A percentile compares a stretch with the other conserved stretches of the same genome.
phyloP scores from a whole-genome alignment of 2,113 vertebrate genomes.

The Rhinichthys klamathensis region DNA sequence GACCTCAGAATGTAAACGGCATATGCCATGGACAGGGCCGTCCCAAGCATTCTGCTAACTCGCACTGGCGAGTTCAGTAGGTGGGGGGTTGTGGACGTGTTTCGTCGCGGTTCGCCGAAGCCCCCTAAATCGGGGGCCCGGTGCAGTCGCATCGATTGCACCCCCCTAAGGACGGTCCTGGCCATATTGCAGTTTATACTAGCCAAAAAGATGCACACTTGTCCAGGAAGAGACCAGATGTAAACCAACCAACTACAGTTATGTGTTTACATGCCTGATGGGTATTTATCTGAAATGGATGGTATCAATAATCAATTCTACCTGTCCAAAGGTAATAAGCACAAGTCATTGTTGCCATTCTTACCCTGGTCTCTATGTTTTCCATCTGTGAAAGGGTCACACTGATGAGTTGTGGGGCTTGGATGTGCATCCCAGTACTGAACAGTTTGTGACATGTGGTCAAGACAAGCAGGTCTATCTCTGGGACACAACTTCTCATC shows the following conservation, averaged over 20 bases:
- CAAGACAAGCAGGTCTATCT: constrained; percentile 87
- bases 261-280: not conserved
- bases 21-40: not conserved
- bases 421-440: constrained; percentile 81
- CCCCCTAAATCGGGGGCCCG: too few species aligned
- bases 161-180: not conserved
- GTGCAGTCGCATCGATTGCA: too few species aligned
- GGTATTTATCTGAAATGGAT: not conserved
- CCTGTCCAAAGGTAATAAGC: not conserved
- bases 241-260: not conserved
- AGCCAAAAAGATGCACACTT: not conserved
- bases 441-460: constrained; percentile 85
- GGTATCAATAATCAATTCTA: not conserved
- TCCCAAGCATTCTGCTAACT: too few species aligned
- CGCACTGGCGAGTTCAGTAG: too few species aligned
- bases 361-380: not conserved
- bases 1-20: not conserved
- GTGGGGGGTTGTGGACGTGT: too few species aligned
- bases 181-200: not conserved
- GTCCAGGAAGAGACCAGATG: too few species aligned
- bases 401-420: constrained; percentile 92
- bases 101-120: too few species aligned
- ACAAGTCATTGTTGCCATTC: not conserved
- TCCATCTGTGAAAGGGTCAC: constrained; percentile 79
- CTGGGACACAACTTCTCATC: constrained; percentile 83